Evolutionary conservation across 2,113 vertebrate genomes (phyloP), one percentile per base, ranked within the genome.

Genomic region (Petrocephalus microphthalmus): DNA sequence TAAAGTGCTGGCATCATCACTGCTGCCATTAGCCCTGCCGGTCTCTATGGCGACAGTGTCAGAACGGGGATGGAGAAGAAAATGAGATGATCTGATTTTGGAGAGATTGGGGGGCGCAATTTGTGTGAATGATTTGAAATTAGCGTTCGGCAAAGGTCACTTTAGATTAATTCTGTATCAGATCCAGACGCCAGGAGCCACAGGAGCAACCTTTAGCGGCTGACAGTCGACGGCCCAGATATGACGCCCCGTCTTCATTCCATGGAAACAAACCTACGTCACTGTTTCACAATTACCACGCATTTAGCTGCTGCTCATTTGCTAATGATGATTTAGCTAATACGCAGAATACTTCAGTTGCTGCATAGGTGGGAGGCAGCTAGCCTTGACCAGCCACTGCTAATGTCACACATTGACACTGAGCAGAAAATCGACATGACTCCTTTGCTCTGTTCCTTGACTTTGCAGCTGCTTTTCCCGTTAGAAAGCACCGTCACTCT

Each of bases 111-210:
- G 71, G 15, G 33, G 29, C 1, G 33, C 71, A 74, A 74, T 74
- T 74, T 74, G 71, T 74, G 71, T 74, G 37, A 74, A 74, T 37
- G 25, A 74, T 74, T 74, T 74, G 71, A 74, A 74, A 74, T 74
- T 74, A 74, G 4, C 15, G 33, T 42, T 74, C 71, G 17, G 71
- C 71, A 74, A 74, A 74, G 71, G 71, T 74, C 71, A 74, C 33
- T 74, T 74, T 42, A 74, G 71, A 74, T 74, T 17, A 74, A 74
- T 74, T 74, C 33, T 19, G 25, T 42, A 74, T 42, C 71, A 74
- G 71, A 74, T 74, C 71, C 33, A 74, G 71, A 74, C 71, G 19
- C 71, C 6, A 74, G 71, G 71, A 19, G 15, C 33, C 71, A 67
- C 10, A n/a, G 10, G n/a, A 74, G 19, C 5, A 42, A 74, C 71